Evolutionary conservation across 2,113 vertebrate genomes (phyloP).

Genomic region (Sebastes schlegelii): DNA sequence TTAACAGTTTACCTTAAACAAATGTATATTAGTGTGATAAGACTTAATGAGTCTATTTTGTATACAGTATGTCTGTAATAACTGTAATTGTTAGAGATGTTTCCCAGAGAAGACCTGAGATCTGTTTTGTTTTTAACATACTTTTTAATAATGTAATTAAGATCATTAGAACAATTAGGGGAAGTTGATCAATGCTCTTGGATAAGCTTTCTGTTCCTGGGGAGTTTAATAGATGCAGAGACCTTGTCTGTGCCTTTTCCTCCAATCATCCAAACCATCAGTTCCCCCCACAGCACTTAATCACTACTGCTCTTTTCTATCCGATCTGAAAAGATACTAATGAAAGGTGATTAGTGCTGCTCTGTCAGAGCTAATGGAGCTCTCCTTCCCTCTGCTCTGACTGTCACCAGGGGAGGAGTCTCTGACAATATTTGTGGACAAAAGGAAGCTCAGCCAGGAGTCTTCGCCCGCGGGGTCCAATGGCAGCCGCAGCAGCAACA

Average conservation of each 20-base stretch:
- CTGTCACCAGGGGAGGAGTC: conserved; percentile 86
- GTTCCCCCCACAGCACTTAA: conserved; percentile 58
- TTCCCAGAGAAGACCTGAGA: background rate
- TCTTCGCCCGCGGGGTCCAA: conserved; percentile 52
- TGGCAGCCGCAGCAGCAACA: conserved; percentile 27
- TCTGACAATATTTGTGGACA: conserved; percentile 88
- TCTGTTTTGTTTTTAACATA: conserved; percentile 28
- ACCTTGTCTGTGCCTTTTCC: conserved; percentile 58
- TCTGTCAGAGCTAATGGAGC: conserved; percentile 73
- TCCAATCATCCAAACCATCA: conserved; percentile 62
- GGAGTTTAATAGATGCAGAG: conserved; percentile 55
- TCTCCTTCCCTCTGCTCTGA: conserved; percentile 52
- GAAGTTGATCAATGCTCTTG: conserved; percentile 39
- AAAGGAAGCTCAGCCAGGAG: conserved; percentile 83
- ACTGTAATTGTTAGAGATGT: conserved; percentile 13
- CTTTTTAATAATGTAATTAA: conserved; percentile 35
- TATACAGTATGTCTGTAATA: background rate
- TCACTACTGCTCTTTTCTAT: conserved; percentile 63
- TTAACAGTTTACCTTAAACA: background rate
- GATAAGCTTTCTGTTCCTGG: conserved; percentile 38
- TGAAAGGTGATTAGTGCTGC: conserved; percentile 76
- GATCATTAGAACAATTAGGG: conserved; percentile 54
- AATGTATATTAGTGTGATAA: background rate
- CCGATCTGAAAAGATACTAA: conserved; percentile 65
- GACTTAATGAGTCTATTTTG: background rate